Percentiles rank a stretch among this genome's conserved stretches.
These are phyloP conservation scores for Lampris megalopsis DNA, from an alignment of 2,113 vertebrate genomes.

Conservation along the genomic window DNA sequence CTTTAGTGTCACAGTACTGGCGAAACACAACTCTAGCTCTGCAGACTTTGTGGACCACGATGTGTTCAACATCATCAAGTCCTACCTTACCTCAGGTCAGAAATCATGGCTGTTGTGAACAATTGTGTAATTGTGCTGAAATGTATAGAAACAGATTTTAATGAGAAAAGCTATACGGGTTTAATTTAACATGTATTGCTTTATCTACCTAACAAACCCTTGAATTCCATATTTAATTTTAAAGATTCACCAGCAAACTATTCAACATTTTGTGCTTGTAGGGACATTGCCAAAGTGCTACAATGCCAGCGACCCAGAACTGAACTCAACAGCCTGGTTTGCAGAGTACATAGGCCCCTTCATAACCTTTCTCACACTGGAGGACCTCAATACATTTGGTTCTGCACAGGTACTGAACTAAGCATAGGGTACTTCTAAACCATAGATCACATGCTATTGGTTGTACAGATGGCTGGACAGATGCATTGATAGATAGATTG, in stretches of 20 bases:
- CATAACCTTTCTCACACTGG: conserved; percentile 69
- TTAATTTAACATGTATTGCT: too few relatives aligned
- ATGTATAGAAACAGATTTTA: too few relatives aligned
- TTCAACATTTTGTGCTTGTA: conserved; percentile 32
- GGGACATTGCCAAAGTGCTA: conserved; percentile 74
- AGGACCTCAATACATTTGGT: conserved; percentile 68
- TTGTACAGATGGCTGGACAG: neutral
- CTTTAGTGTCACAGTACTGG: conserved; percentile 73
- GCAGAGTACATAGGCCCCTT: conserved; percentile 76
- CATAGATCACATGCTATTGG: neutral
- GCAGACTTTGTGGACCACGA: conserved; percentile 60
- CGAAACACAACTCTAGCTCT: conserved; percentile 55
- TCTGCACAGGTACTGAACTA: conserved; percentile 54
- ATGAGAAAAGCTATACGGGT: too few relatives aligned
- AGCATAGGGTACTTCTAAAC: fast-evolving
- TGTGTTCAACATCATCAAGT: conserved; percentile 70
- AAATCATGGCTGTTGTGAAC: neutral
- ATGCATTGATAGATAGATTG: too few relatives aligned
- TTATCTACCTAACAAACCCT: too few relatives aligned
- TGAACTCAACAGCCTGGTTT: conserved; percentile 84
- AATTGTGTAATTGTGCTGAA: neutral
- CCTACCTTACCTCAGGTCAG: conserved; percentile 77
- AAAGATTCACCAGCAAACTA: neutral
- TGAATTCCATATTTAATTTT: too few relatives aligned
- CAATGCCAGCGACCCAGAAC: conserved; percentile 48